Evolutionary conservation across 2,113 vertebrate genomes (phyloP), one percentile per base, ranked within the genome.

Genomic region (Prunella himalayana): DNA sequence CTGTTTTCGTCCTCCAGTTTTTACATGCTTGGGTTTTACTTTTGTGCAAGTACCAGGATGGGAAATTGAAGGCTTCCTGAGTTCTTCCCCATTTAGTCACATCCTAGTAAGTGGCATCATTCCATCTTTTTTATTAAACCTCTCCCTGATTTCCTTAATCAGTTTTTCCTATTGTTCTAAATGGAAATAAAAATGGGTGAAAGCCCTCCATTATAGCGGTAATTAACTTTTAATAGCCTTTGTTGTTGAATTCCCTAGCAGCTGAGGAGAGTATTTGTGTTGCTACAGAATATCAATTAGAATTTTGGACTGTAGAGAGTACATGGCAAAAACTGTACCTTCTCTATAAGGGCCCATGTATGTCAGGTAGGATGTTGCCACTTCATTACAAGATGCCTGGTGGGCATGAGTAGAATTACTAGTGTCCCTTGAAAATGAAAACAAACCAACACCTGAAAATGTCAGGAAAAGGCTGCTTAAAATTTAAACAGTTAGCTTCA

Each of bases 161-260:
- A 57, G 9, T 69, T 88, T 90, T 77, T 57, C 42, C 17, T 39
- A 83, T 82, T 83, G 11, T 82, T 81, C 71, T 70, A 70, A 81
- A 22, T 60, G 22, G 44, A 69, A 82, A 22, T 19, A 88, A 85
- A 86, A 19, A 68, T 28, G 37, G 24, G 63, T 93, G 66, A 86
- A 94, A 92, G 18, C 33, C 37, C 13, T 63, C 44, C 30, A 64
- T 77, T 86, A 69, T 14, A 82, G 24, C 28, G 51, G 57, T 84
- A 93, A 87, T 95, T 94, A 96, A 80, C 44, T 94, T 91, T 84
- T 66, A 86, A 60, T 54, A 94, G 64, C 20, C 25, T 94, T 96
- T 96, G 56, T 92, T 94, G 41, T 70, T 85, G 47, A 94, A 92
- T 94, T 88, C 68, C 63, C 50, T 41, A 49, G 50, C 28, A 95